Conservation (phyloP, 2,888 invertebrate species). For the Leptinotarsa haldemani region DNA sequence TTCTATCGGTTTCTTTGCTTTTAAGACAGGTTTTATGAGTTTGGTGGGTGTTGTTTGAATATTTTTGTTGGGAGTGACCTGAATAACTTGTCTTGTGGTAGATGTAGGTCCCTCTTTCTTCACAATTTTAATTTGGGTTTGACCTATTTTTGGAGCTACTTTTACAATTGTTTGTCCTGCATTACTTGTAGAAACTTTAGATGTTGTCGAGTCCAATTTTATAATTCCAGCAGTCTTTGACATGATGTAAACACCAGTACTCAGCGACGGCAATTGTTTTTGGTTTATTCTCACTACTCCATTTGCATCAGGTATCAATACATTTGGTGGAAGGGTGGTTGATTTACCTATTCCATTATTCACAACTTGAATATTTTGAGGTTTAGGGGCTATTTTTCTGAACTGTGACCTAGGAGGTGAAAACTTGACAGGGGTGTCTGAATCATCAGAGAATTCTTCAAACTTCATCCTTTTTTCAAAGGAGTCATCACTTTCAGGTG, state of each 20-base stretch:
- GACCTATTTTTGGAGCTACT: constrained; percentile 68
- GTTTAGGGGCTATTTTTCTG: constrained; percentile 42
- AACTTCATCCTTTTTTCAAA: constrained; percentile 63
- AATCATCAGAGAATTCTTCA: constrained; percentile 61
- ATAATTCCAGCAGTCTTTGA: constrained; percentile 81
- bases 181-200: constrained; percentile 55
- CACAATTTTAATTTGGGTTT: constrained; percentile 67
- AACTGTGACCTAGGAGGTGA: constrained; percentile 11
- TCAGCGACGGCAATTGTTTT: constrained; percentile 75
- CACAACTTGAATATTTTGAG: constrained; percentile 35
- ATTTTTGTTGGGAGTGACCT: constrained; percentile 48
- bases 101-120: constrained; percentile 56
- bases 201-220: constrained; percentile 72
- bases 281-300: constrained; percentile 81
- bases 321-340: constrained; percentile 55
- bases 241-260: constrained; percentile 80
- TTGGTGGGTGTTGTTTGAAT: constrained; percentile 13
- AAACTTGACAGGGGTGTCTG: constrained; percentile 50
- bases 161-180: constrained; percentile 63
- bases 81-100: constrained; percentile 52
- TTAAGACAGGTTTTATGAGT: constrained; percentile 15
- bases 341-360: constrained; percentile 54
- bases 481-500: constrained; percentile 60
- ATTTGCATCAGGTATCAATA: constrained; percentile 70
- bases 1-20: constrained; percentile 28